A percentile compares a stretch with the other conserved stretches of the same genome.
phyloP scores from a whole-genome alignment of 2,797 vertebrate species.

The Sparidentex hasta region DNA sequence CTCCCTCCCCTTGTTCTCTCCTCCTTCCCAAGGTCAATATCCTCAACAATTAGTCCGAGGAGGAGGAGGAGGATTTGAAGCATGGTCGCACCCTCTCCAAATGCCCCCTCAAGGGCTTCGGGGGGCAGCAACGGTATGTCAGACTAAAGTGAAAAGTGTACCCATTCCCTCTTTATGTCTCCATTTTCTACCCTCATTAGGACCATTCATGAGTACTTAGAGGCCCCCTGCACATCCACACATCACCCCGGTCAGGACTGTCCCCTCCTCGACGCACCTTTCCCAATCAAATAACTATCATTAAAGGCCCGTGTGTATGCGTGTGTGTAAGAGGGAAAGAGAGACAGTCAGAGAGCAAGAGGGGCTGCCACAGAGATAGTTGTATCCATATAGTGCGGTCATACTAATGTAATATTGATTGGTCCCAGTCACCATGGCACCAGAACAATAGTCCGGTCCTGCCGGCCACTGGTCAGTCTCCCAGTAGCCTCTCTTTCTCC shows the following conservation, averaged over 20 bases:
- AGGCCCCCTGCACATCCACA: conserved; percentile 79
- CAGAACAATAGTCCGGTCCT: conserved; percentile 66
- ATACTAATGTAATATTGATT: conserved; percentile 81
- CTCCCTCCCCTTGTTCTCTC: conserved; percentile 53
- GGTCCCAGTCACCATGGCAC: conserved; percentile 72
- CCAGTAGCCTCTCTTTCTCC: conserved; percentile 33
- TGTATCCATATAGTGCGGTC: conserved; percentile 57
- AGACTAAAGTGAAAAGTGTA: conserved; percentile 87
- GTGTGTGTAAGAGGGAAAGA: conserved; percentile 16
- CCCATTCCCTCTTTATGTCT: conserved; percentile 88
- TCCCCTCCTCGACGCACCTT: conserved; percentile 76
- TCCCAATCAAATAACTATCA: conserved; percentile 81
- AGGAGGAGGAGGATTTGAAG: conserved; percentile 83
- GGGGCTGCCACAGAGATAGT: conserved; percentile 38
- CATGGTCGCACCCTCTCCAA: conserved; percentile 82
- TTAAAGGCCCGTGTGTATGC: conserved; percentile 53
- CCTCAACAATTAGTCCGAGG: conserved; percentile 84
- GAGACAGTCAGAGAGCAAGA: conserved; percentile 25
- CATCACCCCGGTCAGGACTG: conserved; percentile 75
- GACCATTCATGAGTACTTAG: conserved; percentile 85
- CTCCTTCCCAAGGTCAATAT: conserved; percentile 86
- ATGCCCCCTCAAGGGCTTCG: conserved; percentile 85
- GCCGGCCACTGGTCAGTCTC: conserved; percentile 67
- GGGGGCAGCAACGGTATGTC: conserved; percentile 84
- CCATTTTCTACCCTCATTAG: conserved; percentile 87